Base-by-base conservation (phyloP, 1,140 invertebrate genomes). In the Thalassaphorura encarpata region DNA sequence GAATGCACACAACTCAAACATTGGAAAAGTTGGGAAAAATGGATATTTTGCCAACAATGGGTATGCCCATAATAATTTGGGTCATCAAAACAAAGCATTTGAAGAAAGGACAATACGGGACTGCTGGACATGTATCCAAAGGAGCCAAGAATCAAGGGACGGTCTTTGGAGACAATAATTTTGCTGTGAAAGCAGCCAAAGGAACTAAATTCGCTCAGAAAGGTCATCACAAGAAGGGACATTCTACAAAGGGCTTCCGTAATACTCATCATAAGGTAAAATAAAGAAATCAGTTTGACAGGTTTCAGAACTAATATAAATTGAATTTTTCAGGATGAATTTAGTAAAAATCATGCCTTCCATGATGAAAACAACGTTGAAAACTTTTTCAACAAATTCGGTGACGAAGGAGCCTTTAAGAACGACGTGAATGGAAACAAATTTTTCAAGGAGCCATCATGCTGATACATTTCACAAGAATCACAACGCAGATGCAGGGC, bases 321-420 rank as follows among this genome's bases (percentile, higher is more conserved):
- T 47, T 41, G 18, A 5, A 16, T n/a, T n/a, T 1, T 47, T 23
- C 21, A 57, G 57, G 57, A 60, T 42, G 61, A 59, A 41, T 63
- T 55, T 43, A 52, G 58, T 39, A 60, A 63, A 48, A 56, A 45
- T 26, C 56, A 63, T 27, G 28, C 43, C 39, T 64, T 64, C 53
- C 62, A 64, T 43, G 62, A 64, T 49, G 45, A 46, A 8, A 59
- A 61, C 41, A 58, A 64, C 19, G 55, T 52, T 23, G 56, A 31
- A 15, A 50, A 61, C 51, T 64, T 61, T 42, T 61, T 60, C 36
- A 41, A 64, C 56, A 61, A 61, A 47, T 64, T 58, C 31, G 62
- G 62, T 11, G 62, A 64, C 39, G 62, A 64, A 57, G 62, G 62
- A 41, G 59, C 62, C n/a, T 64, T 64, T 33, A 58, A 61, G 18